These are phyloP conservation scores for Isurus oxyrinchus DNA, from an alignment of 2,113 vertebrate genomes.

Conservation along the genomic window DNA sequence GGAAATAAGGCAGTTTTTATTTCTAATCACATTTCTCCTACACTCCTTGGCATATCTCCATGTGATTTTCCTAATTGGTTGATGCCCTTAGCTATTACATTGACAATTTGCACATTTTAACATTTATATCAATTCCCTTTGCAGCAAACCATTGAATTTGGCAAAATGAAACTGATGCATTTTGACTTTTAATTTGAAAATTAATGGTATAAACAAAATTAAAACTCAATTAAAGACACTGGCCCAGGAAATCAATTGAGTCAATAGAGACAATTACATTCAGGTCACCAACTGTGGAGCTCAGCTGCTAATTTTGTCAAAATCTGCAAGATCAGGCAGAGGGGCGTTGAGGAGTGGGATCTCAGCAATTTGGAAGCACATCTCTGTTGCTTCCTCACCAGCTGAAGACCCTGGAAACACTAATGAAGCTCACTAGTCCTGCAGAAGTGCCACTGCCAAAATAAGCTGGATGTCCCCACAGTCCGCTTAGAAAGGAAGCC, in stretches of 20 bases:
- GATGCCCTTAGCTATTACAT: not conserved
- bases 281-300: not conserved
- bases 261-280: not conserved
- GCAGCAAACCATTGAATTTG: not conserved
- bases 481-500: too few species aligned
- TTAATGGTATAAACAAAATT: constrained; percentile 20
- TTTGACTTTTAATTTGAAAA: constrained; percentile 14
- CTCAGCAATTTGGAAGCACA: not conserved
- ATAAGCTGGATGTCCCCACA: too few species aligned
- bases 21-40: not conserved
- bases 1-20: not conserved
- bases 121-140: not conserved
- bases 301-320: not conserved
- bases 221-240: not conserved
- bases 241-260: not conserved
- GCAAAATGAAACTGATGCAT: not conserved
- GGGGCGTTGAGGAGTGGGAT: not conserved
- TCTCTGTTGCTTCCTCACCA: not conserved
- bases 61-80: not conserved
- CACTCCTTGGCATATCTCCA: not conserved
- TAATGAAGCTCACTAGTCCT: not conserved
- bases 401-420: not conserved
- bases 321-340: not conserved
- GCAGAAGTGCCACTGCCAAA: not conserved
- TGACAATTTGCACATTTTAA: not conserved